Evolutionary conservation across 2,113 vertebrate species (phyloP).

Genomic region (Sorex araneus): DNA sequence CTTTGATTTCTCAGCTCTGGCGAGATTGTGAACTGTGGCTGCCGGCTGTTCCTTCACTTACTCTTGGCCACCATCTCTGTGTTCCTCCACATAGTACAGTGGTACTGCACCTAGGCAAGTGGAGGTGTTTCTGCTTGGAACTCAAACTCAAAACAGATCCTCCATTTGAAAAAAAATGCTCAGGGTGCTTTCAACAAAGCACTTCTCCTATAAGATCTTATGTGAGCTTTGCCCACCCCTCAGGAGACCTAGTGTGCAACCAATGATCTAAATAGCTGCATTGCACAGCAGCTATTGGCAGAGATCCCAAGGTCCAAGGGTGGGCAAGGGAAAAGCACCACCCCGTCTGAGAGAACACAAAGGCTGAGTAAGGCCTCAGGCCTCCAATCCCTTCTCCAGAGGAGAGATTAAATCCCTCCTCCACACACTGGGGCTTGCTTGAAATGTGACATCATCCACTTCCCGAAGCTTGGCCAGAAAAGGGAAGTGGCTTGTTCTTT

Average conservation of each 20-base stretch:
- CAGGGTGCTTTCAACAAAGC: neutral
- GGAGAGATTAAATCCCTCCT: neutral
- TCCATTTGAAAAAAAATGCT: neutral
- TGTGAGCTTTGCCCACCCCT: neutral
- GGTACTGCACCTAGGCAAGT: neutral
- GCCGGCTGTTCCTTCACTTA: neutral
- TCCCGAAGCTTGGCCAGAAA: neutral
- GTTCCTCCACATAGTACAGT: neutral
- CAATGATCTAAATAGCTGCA: neutral
- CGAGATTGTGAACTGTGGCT: neutral
- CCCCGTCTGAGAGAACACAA: neutral
- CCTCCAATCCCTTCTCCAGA: neutral
- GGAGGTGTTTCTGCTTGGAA: neutral
- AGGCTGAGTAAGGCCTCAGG: neutral
- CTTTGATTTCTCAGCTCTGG: neutral
- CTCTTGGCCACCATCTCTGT: neutral
- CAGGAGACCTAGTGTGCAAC: neutral
- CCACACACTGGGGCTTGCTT: neutral
- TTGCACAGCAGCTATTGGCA: neutral
- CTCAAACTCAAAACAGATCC: neutral
- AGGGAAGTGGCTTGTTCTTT: neutral
- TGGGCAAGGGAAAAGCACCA: neutral
- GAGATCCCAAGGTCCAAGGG: neutral
- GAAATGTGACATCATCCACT: too few species aligned
- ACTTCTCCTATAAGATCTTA: neutral